Base-by-base conservation (phyloP, 1,140 invertebrate genomes). In the Ericerus pela region DNA sequence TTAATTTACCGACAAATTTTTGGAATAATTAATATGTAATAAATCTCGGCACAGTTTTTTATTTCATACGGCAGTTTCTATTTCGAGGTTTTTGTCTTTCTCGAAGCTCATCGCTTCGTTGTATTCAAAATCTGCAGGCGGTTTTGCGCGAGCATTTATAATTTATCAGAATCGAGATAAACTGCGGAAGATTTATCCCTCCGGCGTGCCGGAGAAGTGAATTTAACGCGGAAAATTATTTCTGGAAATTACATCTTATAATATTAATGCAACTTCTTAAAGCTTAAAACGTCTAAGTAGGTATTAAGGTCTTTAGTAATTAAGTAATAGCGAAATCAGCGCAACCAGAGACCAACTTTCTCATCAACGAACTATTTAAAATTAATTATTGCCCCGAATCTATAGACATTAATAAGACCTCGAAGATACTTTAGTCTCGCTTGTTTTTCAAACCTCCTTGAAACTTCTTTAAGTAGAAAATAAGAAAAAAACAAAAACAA, bases 221-320 rank as follows among this genome's bases (percentile, higher is more conserved):
- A n/a, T 4, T 38, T 16, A n/a, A 38, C 36, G 36, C 14, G 14
- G 14, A n/a, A 38, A 6, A 38, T 38, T 38, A 38, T 38, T 38
- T 18, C 36, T 38, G 20, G 36, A 38, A 38, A 38, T 38, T 38
- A 38, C 36, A 38, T 38, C 14, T 38, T 38, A 38, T 18, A 38
- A 16, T 38, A 38, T 38, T 38, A 38, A 38, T 6, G 36, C 36
- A n/a, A 38, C 20, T 38, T 18, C 36, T 38, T 38, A 38, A 38
- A 38, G 36, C 36, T 38, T 38, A 38, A 38, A 38, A 38, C 36
- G 36, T 38, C 36, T 38, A 38, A 38, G 36, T 38, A 38, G 36
- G 36, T 38, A 38, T 38, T 38, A 38, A 38, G 20, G 20, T 38
- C 36, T 38, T 38, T 38, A 38, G 36, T 38, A 38, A 38, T 38